phyloP scores from a whole-genome alignment of 2,888 invertebrate species.

The Drosophila cognata region DNA sequence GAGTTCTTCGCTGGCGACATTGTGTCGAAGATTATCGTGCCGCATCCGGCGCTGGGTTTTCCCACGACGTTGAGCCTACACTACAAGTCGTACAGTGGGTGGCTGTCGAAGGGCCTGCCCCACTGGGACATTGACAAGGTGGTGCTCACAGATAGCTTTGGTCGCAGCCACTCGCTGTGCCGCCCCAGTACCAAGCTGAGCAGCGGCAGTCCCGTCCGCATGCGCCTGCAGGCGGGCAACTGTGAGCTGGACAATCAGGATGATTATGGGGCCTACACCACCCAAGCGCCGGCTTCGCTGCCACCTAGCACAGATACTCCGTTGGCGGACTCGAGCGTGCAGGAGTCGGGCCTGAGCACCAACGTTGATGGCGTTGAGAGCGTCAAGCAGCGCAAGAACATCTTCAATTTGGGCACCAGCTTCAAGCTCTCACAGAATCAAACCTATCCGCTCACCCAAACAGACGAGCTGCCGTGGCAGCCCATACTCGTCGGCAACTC shows the following conservation, averaged over 20 bases:
- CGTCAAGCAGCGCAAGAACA: constrained; percentile 83
- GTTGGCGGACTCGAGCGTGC: constrained; percentile 69
- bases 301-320: constrained; percentile 56
- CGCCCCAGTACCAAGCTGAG: constrained; percentile 90
- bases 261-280: constrained; percentile 80
- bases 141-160: constrained; percentile 93
- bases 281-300: constrained; percentile 40
- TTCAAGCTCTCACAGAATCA: constrained; percentile 82
- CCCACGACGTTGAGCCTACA: constrained; percentile 90
- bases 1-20: constrained; percentile 90
- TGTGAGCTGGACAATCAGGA: constrained; percentile 88
- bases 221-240: constrained; percentile 91
- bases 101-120: constrained; percentile 93
- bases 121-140: constrained; percentile 93
- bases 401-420: constrained; percentile 84
- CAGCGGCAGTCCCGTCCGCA: constrained; percentile 89
- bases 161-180: constrained; percentile 93
- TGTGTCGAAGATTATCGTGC: constrained; percentile 93
- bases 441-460: constrained; percentile 71
- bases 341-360: constrained; percentile 68
- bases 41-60: constrained; percentile 93
- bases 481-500: constrained; percentile 86
- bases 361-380: constrained; percentile 80
- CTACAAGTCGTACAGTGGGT: constrained; percentile 95
- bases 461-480: constrained; percentile 85